Base-by-base conservation (phyloP, 2,888 invertebrate species). In the Coenonympha arcania region DNA sequence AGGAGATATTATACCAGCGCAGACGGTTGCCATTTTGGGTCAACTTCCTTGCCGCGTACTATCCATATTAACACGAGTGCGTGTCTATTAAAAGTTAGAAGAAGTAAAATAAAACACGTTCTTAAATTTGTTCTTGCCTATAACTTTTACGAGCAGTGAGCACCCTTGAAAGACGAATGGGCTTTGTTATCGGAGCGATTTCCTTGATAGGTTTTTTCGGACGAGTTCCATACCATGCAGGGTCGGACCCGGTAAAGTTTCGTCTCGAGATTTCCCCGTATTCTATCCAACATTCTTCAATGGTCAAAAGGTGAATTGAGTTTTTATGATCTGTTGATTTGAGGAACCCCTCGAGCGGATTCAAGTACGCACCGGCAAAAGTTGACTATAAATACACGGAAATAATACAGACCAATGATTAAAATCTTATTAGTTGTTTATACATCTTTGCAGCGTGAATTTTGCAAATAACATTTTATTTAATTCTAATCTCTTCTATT, bases 131-230 rank as follows among this genome's bases (percentile, higher is more conserved):
- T 22, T 9, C 15, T 6, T 24, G 24, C 13, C 22, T 39, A n/a
- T n/a, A 39, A 39, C 39, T 24, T 24, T 39, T 22, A 9, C 39
- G 15, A 39, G 39, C 15, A 15, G 9, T 15, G 15, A 39, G 39
- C 15, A 15, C 15, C 24, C 24, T 24, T 24, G 4, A 24, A 24
- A 22, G 22, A 22, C 22, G 20, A 37, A 37, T 22, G 22, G 5
- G 39, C 24, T 4, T 39, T 39, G 39, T 24, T 39, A 39, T 39
- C 39, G 22, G 22, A 22, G 11, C 13, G 15, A 39, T 39, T 39
- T 24, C 39, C 13, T 22, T 9, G 24, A 15, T 24, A 39, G 24
- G 24, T 39, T 37, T 37, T 39, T 15, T 15, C 15, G 22, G 24
- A 22, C 22, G 22, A 24, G 15, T 6, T 24, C 22, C 15, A 39